These are phyloP conservation scores for Leptosomus discolor DNA, from an alignment of 2,113 vertebrate genomes.

Conservation along the genomic window DNA sequence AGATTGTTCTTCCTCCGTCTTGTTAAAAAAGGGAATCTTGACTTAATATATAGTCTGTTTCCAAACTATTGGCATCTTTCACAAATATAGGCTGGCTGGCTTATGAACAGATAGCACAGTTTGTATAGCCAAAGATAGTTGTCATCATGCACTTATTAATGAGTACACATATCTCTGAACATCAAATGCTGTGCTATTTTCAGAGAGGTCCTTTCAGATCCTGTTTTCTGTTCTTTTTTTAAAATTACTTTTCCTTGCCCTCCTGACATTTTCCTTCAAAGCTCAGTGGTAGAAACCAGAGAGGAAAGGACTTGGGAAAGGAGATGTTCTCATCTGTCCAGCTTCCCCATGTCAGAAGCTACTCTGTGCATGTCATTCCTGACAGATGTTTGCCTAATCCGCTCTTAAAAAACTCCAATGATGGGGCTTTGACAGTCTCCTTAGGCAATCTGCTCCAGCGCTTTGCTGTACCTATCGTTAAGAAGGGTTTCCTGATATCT, in stretches of 20 bases:
- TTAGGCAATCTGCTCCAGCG: slow-evolving; percentile 17
- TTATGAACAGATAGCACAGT: slow-evolving; percentile 14
- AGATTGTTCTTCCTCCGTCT: background rate
- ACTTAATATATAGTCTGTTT: slow-evolving; percentile 39
- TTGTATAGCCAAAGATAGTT: slow-evolving; percentile 52
- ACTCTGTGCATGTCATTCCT: background rate
- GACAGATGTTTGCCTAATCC: slow-evolving; percentile 43
- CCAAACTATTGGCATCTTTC: slow-evolving; percentile 45
- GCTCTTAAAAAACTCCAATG: slow-evolving; percentile 3
- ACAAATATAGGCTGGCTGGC: slow-evolving; percentile 33
- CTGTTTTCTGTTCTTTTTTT: background rate
- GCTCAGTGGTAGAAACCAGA: background rate
- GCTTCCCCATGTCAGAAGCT: background rate
- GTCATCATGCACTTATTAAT: slow-evolving; percentile 50
- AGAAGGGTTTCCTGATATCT: background rate
- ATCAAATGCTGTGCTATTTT: slow-evolving; percentile 36
- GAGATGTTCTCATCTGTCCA: background rate
- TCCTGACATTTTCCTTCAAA: background rate
- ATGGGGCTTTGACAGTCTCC: slow-evolving; percentile 46
- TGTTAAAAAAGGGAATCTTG: slow-evolving; percentile 28
- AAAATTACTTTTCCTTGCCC: rapidly evolving
- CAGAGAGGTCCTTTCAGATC: slow-evolving; percentile 5
- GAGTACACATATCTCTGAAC: slow-evolving; percentile 39
- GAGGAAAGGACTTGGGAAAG: background rate
- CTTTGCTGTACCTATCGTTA: slow-evolving; percentile 45